These are phyloP conservation scores for Pteria penguin DNA, from an alignment of 2,888 invertebrate species.

Conservation along the genomic window DNA sequence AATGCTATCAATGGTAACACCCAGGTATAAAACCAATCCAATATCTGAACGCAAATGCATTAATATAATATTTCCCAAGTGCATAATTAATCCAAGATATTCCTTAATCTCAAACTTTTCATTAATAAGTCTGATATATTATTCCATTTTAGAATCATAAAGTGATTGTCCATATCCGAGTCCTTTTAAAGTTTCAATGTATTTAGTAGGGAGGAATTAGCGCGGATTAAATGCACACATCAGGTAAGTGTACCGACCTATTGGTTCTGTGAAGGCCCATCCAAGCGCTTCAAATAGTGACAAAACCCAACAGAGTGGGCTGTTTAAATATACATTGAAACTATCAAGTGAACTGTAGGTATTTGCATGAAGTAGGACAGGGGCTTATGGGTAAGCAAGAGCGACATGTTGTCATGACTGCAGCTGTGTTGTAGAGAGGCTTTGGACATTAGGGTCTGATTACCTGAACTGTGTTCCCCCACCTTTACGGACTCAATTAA, in stretches of 20 bases:
- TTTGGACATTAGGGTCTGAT: slow-evolving; percentile 12
- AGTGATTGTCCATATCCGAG: too few relatives aligned
- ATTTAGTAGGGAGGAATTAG: not conserved
- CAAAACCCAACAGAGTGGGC: slow-evolving; percentile 8
- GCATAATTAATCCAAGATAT: too few relatives aligned
- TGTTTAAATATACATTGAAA: slow-evolving; percentile 27
- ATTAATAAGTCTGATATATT: too few relatives aligned
- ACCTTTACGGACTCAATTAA: not conserved
- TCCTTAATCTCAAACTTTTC: too few relatives aligned
- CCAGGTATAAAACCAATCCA: too few relatives aligned
- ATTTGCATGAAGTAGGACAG: slow-evolving; percentile 31
- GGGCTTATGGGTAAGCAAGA: slow-evolving; percentile 45
- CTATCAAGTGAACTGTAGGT: slow-evolving; percentile 23
- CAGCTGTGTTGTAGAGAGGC: slow-evolving; percentile 64
- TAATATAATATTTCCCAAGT: too few relatives aligned
- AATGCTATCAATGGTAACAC: too few relatives aligned
- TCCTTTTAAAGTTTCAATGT: slow-evolving; percentile 18
- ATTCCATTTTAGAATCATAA: too few relatives aligned
- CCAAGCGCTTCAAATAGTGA: slow-evolving; percentile 8
- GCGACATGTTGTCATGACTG: slow-evolving; percentile 64
- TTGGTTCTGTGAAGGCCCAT: not conserved
- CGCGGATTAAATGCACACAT: slow-evolving; percentile 12
- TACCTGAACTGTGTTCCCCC: slow-evolving; percentile 16
- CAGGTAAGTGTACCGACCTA: not conserved
- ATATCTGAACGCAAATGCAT: too few relatives aligned